Evolutionary conservation across 2,888 invertebrate species (phyloP), one percentile per base, ranked within the genome.

Genomic region (Escarpia spicata): DNA sequence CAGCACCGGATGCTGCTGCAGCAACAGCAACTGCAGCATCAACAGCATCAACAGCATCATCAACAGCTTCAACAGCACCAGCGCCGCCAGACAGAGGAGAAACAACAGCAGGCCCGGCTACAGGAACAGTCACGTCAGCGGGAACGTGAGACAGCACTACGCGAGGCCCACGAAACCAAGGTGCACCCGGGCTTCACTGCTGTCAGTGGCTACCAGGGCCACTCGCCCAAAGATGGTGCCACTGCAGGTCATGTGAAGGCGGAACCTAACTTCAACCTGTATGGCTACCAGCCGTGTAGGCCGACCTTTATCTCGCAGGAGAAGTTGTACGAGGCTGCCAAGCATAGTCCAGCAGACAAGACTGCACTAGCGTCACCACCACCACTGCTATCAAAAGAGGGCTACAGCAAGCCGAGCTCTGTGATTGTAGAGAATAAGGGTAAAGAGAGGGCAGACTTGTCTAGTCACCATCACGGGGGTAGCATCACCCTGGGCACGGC

Each of bases 231-330:
- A 75, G 75, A 75, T 26, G 75, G 75, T 26, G 26, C 75, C n/a
- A n/a, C 75, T 4, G n/a, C 75, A 75, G 75, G 75, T 19, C 75
- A 75, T 6, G 75, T 75, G 52, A 93, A 95, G 93, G 93, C 93
- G 93, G 95, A 95, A 92, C 94, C 95, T 31, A 95, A 95, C 93
- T 96, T 96, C 93, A 96, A 95, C 94, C 94, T 96, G 44, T 96
- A 96, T 94, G 96, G 96, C 37, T 96, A 96, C 94, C 96, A 96
- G 93, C 96, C 96, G 90, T 95, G 95, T 93, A 96, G 96, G 91
- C 96, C 96, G 93, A 95, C 95, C 90, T 96, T 95, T 92, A 96
- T 96, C 37, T 95, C 96, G 37, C 95, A 95, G 60, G 96, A 96
- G 93, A 96, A 96, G 94, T 94, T 96, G 89, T 95, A 95, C 92